Percentiles rank a stretch among this genome's conserved stretches.
These are phyloP conservation scores for Anoplophora glabripennis DNA, from an alignment of 1,140 invertebrate genomes.

Conservation along the genomic window DNA sequence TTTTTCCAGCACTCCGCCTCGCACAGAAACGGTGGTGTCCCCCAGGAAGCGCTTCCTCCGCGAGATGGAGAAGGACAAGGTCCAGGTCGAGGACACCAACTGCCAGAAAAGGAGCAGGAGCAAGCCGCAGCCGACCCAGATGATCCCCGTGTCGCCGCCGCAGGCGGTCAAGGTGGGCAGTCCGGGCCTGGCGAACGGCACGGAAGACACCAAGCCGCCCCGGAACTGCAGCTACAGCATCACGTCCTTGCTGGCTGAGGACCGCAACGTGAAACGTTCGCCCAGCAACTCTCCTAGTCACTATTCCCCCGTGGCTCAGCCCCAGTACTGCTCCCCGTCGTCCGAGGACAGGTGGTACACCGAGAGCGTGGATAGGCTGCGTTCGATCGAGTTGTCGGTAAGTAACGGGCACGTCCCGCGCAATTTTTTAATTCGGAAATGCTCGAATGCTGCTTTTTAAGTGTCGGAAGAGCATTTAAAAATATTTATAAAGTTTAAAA, in stretches of 20 bases:
- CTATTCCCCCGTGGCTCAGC: constrained; percentile 33
- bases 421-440: too few species aligned
- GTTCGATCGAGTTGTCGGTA: constrained; percentile 47
- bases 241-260: constrained; percentile 65
- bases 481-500: too few species aligned
- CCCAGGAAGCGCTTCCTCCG: constrained; percentile 61
- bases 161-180: constrained; percentile 34
- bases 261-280: constrained; percentile 36
- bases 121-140: constrained; percentile 46
- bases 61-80: constrained; percentile 54
- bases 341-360: constrained; percentile 44
- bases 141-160: constrained; percentile 20
- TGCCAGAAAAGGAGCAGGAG: constrained; percentile 37
- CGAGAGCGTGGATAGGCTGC: constrained; percentile 45
- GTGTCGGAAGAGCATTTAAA: too few species aligned
- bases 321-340: constrained; percentile 32
- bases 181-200: constrained; percentile 26
- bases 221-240: constrained; percentile 63
- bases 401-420: too few species aligned
- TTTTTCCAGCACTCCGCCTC: constrained; percentile 44
- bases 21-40: constrained; percentile 50
- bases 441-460: too few species aligned
- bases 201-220: constrained; percentile 34
- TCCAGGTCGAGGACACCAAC: constrained; percentile 24
- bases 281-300: constrained; percentile 47